Evolutionary conservation across 2,797 vertebrate genomes (phyloP).

Genomic region (Saguinus oedipus): DNA sequence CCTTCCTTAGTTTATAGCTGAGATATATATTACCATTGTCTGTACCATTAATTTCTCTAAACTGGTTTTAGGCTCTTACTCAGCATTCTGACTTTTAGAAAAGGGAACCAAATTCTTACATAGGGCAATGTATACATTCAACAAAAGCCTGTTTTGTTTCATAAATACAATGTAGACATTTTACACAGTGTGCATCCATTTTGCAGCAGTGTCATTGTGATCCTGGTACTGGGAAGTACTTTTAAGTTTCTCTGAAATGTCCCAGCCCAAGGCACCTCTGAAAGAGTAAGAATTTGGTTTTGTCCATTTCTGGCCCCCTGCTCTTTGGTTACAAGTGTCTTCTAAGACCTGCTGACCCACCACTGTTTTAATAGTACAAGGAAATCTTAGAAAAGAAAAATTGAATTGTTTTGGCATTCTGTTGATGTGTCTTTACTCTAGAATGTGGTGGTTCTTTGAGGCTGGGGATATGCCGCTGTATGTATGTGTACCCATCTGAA

Average conservation of each 20-base stretch:
- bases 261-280: too few species aligned
- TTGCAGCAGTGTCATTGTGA: background rate
- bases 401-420: background rate
- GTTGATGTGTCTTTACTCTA: background rate
- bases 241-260: background rate
- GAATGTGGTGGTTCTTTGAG: background rate
- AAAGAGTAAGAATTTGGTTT: background rate
- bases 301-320: background rate
- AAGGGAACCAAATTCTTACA: background rate
- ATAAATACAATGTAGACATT: conserved; percentile 3
- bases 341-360: background rate
- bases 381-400: background rate
- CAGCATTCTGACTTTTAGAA: background rate
- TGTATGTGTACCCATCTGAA: background rate
- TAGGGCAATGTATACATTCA: background rate
- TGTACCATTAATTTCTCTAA: background rate
- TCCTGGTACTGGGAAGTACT: background rate
- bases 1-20: background rate
- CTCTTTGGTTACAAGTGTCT: background rate
- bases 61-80: background rate
- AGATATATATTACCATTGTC: background rate
- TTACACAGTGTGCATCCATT: background rate
- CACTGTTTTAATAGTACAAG: background rate
- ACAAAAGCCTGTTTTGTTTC: conserved; percentile 1
- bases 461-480: background rate